These are phyloP conservation scores for Clarias fuscus DNA, from an alignment of 2,797 vertebrate genomes.

Conservation along the genomic window DNA sequence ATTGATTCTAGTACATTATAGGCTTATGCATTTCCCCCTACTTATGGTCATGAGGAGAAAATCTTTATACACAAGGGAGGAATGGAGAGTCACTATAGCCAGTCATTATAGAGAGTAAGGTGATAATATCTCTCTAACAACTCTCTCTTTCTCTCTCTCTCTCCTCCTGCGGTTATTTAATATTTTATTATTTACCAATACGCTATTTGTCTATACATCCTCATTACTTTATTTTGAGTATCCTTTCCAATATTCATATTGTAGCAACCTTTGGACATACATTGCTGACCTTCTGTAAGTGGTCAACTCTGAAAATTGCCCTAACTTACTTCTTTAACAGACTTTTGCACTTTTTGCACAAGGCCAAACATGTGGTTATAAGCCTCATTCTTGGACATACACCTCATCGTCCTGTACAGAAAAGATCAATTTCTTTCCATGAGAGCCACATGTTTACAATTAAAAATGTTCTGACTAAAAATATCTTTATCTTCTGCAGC, in stretches of 20 bases:
- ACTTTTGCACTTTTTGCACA: not conserved
- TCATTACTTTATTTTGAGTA: not conserved
- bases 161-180: no score
- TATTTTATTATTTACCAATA: not conserved
- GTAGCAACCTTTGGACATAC: not conserved
- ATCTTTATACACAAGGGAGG: no score
- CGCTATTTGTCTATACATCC: not conserved
- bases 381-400: constrained; percentile 9
- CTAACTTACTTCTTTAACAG: not conserved
- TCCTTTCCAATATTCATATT: not conserved
- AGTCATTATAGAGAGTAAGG: no score
- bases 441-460: constrained; percentile 53
- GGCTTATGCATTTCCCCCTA: no score
- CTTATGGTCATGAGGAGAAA: no score
- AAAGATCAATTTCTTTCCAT: constrained; percentile 53
- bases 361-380: constrained; percentile 11
- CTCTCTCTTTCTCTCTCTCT: no score
- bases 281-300: not conserved
- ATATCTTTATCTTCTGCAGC: not conserved
- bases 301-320: not conserved
- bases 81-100: no score
- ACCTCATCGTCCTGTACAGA: constrained; percentile 36
- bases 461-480: constrained; percentile 44
- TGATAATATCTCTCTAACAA: no score
- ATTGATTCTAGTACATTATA: no score